Evolutionary conservation across 2,888 invertebrate species (phyloP).

Genomic region (Odontothrips loti): DNA sequence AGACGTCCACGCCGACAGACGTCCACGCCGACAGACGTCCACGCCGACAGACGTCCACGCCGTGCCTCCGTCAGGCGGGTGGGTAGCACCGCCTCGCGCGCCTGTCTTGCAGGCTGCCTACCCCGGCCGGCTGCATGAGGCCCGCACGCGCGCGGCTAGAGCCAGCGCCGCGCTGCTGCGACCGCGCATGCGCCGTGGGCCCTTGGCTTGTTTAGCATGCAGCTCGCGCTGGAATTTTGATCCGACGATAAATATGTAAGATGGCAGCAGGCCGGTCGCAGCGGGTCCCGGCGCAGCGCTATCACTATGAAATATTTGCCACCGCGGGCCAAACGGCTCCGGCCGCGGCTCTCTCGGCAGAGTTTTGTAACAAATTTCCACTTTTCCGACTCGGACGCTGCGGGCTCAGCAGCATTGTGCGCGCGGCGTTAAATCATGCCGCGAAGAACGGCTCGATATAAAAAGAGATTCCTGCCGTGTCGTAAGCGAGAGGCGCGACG

Average conservation of each 20-base stretch:
- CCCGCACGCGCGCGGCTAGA: background rate
- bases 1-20: too few relatives aligned
- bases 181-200: background rate
- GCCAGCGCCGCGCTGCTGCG: background rate
- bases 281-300: background rate
- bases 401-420: background rate
- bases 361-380: background rate
- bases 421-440: background rate
- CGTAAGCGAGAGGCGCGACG: too few relatives aligned
- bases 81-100: background rate
- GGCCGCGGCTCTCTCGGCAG: background rate
- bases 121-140: background rate
- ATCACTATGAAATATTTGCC: background rate
- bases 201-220: background rate
- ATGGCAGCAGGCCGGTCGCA: background rate
- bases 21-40: too few relatives aligned
- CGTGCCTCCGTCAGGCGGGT: background rate
- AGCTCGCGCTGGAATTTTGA: slow-evolving; percentile 14
- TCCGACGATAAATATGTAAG: slow-evolving; percentile 6
- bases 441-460: background rate
- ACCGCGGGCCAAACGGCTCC: background rate
- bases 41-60: background rate
- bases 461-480: background rate
- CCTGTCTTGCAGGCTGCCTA: background rate
- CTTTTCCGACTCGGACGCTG: background rate